These are phyloP conservation scores for Cochlearius cochlearius DNA, from an alignment of 2,113 vertebrate species.

Conservation along the genomic window DNA sequence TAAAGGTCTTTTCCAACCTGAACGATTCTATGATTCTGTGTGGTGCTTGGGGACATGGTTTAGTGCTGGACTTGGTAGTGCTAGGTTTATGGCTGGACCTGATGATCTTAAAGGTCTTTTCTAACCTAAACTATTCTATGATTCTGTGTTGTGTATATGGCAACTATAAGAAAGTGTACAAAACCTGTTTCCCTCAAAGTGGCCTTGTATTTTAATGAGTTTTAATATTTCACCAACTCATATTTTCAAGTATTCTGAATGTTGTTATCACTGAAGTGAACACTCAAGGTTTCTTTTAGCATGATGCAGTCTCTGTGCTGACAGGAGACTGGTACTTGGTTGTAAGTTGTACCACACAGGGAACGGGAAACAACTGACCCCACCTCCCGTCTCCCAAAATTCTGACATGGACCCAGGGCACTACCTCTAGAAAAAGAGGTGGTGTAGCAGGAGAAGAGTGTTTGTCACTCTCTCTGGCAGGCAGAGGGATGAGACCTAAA, in stretches of 20 bases:
- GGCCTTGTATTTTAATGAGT: neutral
- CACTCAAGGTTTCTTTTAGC: neutral
- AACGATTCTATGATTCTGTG: no score
- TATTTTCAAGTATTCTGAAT: neutral
- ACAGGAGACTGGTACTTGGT: neutral
- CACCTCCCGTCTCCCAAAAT: neutral
- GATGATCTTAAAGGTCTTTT: no score
- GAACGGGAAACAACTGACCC: neutral
- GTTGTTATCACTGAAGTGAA: neutral
- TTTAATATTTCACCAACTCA: neutral
- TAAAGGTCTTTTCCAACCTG: no score
- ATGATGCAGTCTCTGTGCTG: neutral
- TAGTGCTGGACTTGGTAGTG: no score
- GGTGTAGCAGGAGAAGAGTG: neutral
- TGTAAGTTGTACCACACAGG: neutral
- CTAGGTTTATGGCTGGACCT: no score
- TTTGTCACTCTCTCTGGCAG: neutral
- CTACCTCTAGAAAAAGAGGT: neutral
- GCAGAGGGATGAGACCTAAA: neutral
- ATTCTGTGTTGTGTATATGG: neutral
- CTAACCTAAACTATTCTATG: no score
- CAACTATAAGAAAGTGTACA: neutral
- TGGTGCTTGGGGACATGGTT: no score
- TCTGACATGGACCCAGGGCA: neutral
- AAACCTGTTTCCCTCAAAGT: neutral